These are phyloP conservation scores for Reticulitermes lucifugus DNA, from an alignment of 2,888 invertebrate species.

Conservation along the genomic window DNA sequence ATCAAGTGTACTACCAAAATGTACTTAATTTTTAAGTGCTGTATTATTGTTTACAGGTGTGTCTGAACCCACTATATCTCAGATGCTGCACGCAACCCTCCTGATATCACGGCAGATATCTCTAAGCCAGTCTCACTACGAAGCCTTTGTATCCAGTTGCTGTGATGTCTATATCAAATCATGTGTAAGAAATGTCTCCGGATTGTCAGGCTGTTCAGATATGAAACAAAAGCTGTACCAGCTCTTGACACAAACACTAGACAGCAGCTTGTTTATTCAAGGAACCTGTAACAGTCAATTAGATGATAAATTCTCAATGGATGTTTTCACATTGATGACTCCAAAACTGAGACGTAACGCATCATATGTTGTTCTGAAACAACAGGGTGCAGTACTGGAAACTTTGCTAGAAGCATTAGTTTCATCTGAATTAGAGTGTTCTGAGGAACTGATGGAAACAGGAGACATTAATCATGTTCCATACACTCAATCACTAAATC, in stretches of 20 bases:
- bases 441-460: background rate
- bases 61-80: conserved; percentile 72
- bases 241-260: background rate
- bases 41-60: conserved; percentile 63
- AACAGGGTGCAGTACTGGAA: background rate
- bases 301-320: background rate
- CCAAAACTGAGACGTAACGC: background rate
- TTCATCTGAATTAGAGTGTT: no score
- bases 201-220: background rate
- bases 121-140: conserved; percentile 68
- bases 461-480: background rate
- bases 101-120: conserved; percentile 74
- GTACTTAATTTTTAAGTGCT: no score
- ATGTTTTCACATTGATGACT: background rate
- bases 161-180: conserved; percentile 73
- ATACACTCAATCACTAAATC: background rate
- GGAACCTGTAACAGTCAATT: no score
- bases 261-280: background rate
- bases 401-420: background rate
- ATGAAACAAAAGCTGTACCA: background rate
- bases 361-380: background rate
- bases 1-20: no score
- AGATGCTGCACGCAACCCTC: conserved; percentile 74
- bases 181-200: background rate
- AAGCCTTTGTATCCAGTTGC: conserved; percentile 71